These are phyloP conservation scores for Chironex yamaguchii DNA, from an alignment of 30 jellyfish, hydroid and myxozoan species.

Conservation along the genomic window DNA sequence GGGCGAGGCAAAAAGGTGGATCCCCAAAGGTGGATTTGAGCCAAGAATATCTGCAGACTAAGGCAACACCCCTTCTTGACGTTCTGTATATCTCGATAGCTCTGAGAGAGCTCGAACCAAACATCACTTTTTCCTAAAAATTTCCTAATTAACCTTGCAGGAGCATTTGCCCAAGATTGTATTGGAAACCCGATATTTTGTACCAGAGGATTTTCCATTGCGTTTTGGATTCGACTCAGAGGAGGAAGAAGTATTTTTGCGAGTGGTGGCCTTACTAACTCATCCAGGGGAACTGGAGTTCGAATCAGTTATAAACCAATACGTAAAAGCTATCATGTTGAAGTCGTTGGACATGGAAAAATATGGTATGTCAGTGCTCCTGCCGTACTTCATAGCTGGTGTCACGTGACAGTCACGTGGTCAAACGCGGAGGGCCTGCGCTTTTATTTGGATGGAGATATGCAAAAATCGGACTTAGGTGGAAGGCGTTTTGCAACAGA, in stretches of 20 bases:
- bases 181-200: constrained; percentile 64
- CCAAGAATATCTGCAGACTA: no score
- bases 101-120: no score
- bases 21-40: no score
- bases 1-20: no score
- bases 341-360: constrained; percentile 50
- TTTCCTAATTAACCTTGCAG: no score
- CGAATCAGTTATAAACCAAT: constrained; percentile 45
- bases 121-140: no score
- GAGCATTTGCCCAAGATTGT: constrained; percentile 1
- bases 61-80: no score
- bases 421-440: constrained; percentile 64
- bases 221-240: constrained; percentile 88
- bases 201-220: constrained; percentile 58
- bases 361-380: constrained; percentile 64
- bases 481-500: background rate
- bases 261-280: constrained; percentile 87
- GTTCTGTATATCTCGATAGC: no score
- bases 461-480: constrained; percentile 29
- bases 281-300: constrained; percentile 83
- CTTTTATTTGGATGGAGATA: constrained; percentile 75
- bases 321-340: constrained; percentile 21
- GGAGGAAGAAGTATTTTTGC: constrained; percentile 77
- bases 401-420: constrained; percentile 79
- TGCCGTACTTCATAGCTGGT: constrained; percentile 67